These are phyloP conservation scores for Peucedramus taeniatus DNA, from an alignment of 2,113 vertebrate genomes.

Conservation along the genomic window DNA sequence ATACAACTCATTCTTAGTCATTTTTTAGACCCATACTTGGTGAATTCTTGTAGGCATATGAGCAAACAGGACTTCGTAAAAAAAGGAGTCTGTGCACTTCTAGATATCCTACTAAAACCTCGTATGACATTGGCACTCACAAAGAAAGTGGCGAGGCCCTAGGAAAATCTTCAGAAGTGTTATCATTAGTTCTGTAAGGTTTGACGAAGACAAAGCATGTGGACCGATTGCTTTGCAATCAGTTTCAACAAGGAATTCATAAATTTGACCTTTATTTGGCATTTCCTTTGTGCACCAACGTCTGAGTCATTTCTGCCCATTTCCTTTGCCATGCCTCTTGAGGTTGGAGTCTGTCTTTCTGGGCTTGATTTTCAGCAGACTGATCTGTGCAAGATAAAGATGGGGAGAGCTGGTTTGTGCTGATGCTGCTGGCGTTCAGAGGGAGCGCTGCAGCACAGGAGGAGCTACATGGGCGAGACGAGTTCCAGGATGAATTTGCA, in stretches of 20 bases:
- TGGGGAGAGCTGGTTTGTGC: background rate
- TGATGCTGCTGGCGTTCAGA: background rate
- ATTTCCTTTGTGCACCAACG: background rate
- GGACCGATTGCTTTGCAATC: background rate
- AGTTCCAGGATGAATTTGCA: background rate
- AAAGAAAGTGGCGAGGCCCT: background rate
- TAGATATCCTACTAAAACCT: background rate
- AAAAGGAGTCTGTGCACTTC: background rate
- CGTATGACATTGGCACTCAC: background rate
- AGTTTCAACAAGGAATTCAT: background rate
- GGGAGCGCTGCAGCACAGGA: background rate
- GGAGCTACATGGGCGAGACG: rapidly evolving
- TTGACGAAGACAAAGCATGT: background rate
- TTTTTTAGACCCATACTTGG: background rate
- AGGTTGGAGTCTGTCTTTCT: background rate
- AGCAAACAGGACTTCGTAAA: background rate
- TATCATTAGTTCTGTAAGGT: background rate
- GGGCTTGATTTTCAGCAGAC: background rate
- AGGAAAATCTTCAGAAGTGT: background rate
- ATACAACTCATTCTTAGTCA: background rate
- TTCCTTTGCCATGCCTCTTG: background rate
- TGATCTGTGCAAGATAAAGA: background rate
- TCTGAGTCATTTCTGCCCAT: background rate
- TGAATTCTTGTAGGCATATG: background rate
- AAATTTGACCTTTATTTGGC: background rate